Base-by-base conservation (phyloP, 2,888 invertebrate genomes). In the Brachypterus glaber region DNA sequence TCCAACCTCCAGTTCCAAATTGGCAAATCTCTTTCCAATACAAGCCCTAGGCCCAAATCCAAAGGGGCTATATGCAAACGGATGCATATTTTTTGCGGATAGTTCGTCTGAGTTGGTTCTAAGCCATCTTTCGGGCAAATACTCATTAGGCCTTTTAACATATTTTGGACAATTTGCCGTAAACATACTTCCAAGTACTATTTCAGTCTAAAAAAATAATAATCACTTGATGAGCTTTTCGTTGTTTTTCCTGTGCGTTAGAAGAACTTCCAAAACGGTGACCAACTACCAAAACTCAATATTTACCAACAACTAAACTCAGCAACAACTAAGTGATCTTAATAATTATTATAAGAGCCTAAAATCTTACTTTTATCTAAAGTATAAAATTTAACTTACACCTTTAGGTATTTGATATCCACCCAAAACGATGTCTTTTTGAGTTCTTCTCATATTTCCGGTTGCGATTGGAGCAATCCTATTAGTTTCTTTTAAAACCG, bases 401-500 rank as follows among this genome's bases (percentile, higher is more conserved):
- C 58, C 62, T 44, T 54, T 53, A 17, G 64, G 64, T 32, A 65
- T 50, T 32, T 55, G 51, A 37, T 62, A 64, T 11, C 60, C 61
- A n/a, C 54, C 53, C 7, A 64, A 41, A 15, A 61, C 51, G 17
- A 60, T 35, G 45, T 63, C 58, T 46, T 57, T 55, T 11, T 43
- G 42, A 15, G 47, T 43, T 14, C 26, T 39, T 33, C 57, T 41
- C 11, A 48, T 11, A 43, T 41, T 50, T 17, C 47, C 53, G 8
- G 48, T 40, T 13, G 47, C 47, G 24, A 51, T 47, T 17, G 54
- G 51, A 13, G 51, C 48, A 11, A 58, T 35, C 35, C 78, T 64
- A 29, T 72, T 58, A 0, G 74, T 63, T 58, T 80, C 80, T 53
- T 77, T 79, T 2, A 80, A 57, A 50, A 76, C 75, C 1, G 79